Evolutionary conservation across 2,113 vertebrate species (phyloP).

Genomic region (Pelmatolapia mariae): DNA sequence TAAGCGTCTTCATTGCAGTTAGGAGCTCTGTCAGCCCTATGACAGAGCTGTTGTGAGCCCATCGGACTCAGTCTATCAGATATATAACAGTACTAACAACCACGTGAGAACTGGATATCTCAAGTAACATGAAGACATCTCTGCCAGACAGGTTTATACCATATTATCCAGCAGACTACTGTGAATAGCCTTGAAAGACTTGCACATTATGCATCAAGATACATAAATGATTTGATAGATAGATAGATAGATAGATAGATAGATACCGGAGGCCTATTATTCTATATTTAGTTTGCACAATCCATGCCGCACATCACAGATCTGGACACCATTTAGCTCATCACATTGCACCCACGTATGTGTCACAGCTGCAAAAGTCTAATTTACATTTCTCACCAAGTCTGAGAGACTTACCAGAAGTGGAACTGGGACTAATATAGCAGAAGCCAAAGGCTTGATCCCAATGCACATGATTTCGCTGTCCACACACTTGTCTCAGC

Average conservation of each 20-base stretch:
- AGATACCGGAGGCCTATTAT: not conserved
- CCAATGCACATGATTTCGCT: slow-evolving; percentile 22
- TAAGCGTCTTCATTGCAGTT: not conserved
- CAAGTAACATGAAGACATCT: slow-evolving; percentile 14
- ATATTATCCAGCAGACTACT: not conserved
- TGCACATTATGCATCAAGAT: not conserved
- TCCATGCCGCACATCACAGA: not conserved
- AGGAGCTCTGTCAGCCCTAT: not conserved
- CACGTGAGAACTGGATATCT: slow-evolving; percentile 1
- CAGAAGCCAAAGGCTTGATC: slow-evolving; percentile 13
- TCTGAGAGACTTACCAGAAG: slow-evolving; percentile 61
- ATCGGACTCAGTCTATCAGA: not conserved
- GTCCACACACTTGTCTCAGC: slow-evolving; percentile 5
- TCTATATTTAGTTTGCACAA: not conserved
- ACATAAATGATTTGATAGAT: not conserved
- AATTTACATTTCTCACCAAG: slow-evolving; percentile 8
- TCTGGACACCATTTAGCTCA: not conserved
- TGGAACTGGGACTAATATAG: slow-evolving; percentile 26
- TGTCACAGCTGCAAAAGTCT: slow-evolving; percentile 8
- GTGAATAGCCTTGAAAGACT: not conserved
- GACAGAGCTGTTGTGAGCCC: not conserved
- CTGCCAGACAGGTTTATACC: not conserved
- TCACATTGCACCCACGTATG: not conserved
- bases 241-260: slow-evolving; percentile 36
- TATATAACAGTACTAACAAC: slow-evolving; percentile 1